Conservation (phyloP, 2,797 vertebrate species). For the Miichthys miiuy region DNA sequence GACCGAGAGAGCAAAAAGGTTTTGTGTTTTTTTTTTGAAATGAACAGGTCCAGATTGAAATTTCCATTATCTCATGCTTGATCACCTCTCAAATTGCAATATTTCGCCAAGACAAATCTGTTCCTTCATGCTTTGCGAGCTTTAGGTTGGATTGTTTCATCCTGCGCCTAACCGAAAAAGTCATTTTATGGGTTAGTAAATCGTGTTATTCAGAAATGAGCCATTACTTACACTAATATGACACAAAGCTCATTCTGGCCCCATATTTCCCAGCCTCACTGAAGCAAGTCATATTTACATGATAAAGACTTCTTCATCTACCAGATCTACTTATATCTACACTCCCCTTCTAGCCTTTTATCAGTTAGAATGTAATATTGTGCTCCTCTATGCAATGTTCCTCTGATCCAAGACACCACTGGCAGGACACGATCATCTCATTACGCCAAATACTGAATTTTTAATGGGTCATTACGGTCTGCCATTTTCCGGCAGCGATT, state of each 20-base stretch:
- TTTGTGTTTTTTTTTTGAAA: slow-evolving; percentile 40
- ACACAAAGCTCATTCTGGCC: slow-evolving; percentile 69
- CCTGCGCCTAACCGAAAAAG: slow-evolving; percentile 59
- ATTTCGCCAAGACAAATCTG: slow-evolving; percentile 73
- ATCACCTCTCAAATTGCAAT: slow-evolving; percentile 77
- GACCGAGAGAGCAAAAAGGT: slow-evolving; percentile 38
- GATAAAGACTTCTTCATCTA: slow-evolving; percentile 73
- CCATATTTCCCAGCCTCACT: slow-evolving; percentile 56
- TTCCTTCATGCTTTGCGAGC: slow-evolving; percentile 70
- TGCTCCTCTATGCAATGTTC: slow-evolving; percentile 31
- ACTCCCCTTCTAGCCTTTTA: slow-evolving; percentile 57
- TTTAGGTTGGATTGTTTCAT: slow-evolving; percentile 68
- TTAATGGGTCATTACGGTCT: slow-evolving; percentile 73
- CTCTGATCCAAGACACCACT: slow-evolving; percentile 59
- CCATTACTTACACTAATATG: slow-evolving; percentile 75
- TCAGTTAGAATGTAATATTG: slow-evolving; percentile 53
- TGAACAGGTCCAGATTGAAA: slow-evolving; percentile 71
- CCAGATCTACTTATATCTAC: slow-evolving; percentile 55
- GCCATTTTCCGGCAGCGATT: slow-evolving; percentile 64
- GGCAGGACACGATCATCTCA: slow-evolving; percentile 71
- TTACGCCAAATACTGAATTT: slow-evolving; percentile 77
- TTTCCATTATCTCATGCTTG: slow-evolving; percentile 77
- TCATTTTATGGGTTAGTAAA: slow-evolving; percentile 71
- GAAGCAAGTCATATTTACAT: slow-evolving; percentile 73
- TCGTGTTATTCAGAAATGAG: slow-evolving; percentile 64